phyloP scores from a whole-genome alignment of 1,140 invertebrate genomes.

The Euwallacea similis region DNA sequence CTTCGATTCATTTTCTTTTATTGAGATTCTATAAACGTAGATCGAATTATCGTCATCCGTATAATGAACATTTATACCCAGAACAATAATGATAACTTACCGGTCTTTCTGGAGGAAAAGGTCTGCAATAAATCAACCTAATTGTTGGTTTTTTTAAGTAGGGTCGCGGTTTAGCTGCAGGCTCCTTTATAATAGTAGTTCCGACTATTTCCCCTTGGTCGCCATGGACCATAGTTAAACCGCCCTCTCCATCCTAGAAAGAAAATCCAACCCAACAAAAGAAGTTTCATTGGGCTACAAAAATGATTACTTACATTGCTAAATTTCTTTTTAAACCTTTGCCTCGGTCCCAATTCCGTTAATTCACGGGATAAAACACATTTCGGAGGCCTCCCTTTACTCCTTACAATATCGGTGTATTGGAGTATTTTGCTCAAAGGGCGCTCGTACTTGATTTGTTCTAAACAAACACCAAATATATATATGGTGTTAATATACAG shows the following conservation, averaged over 20 bases:
- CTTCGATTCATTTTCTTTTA: background rate
- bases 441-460: constrained; percentile 52
- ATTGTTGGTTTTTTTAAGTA: constrained; percentile 50
- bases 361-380: background rate
- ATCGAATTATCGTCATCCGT: no score
- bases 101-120: constrained; percentile 58
- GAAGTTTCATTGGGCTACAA: background rate
- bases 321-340: constrained; percentile 49
- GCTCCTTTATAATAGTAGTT: constrained; percentile 53
- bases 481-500: background rate
- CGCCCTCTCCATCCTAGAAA: constrained; percentile 61
- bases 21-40: no score
- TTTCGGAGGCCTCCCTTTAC: no score
- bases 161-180: constrained; percentile 48
- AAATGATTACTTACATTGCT: constrained; percentile 44
- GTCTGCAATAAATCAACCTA: constrained; percentile 57
- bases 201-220: constrained; percentile 59
- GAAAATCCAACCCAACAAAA: background rate
- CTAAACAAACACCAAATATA: constrained; percentile 40
- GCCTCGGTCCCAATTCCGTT: constrained; percentile 32
- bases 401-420: background rate
- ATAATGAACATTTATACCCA: no score
- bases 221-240: constrained; percentile 65
- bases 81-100: constrained; percentile 48
- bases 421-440: constrained; percentile 49